Evolutionary conservation across 2,113 vertebrate species (phyloP), one percentile per base, ranked within the genome.

Genomic region (Alectura lathami): DNA sequence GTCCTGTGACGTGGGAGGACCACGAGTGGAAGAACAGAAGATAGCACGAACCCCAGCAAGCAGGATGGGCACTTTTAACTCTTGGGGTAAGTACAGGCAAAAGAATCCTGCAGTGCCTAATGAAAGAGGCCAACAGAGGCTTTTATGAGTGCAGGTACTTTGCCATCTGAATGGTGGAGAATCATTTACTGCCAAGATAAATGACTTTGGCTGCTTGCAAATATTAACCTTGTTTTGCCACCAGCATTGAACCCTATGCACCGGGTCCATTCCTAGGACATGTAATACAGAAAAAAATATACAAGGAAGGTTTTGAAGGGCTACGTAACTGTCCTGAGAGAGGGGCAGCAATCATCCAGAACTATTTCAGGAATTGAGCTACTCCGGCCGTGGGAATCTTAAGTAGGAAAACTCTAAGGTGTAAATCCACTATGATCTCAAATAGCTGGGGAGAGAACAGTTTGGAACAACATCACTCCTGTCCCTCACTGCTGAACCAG

Each of bases 41-140:
- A 20, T 17, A 82, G 38, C 34, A 13, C 8, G 70, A 83, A 8
- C 23, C 57, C 24, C 59, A 66, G 29, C 29, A 74, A 62, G 68
- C 34, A 88, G 32, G 10, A 0, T 8, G 40, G 42, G 13, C 18
- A 13, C 40, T 51, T 70, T 9, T 21, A 21, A 40, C 29, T 27
- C 60, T 32, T 32, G 45, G 70, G 47, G 23, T 45, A 60, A 18
- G 30, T 17, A 15, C 6, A 38, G 42, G 47, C 15, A 80, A 57
- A 64, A 67, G 29, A 69, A 26, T 34, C 32, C 47, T 63, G 18
- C 30, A 22, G 10, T 57, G 38, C 75, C 32, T 53, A 27, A 5
- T n/a, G 48, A 0, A 2, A 2, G 0, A 2, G 17, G 24, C 36
- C 59, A 27, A 5, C 34, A 42, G n/a, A 59, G 18, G 27, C 13